Conservation (phyloP, 2,113 vertebrate genomes). For the Centropus bengalensis region DNA sequence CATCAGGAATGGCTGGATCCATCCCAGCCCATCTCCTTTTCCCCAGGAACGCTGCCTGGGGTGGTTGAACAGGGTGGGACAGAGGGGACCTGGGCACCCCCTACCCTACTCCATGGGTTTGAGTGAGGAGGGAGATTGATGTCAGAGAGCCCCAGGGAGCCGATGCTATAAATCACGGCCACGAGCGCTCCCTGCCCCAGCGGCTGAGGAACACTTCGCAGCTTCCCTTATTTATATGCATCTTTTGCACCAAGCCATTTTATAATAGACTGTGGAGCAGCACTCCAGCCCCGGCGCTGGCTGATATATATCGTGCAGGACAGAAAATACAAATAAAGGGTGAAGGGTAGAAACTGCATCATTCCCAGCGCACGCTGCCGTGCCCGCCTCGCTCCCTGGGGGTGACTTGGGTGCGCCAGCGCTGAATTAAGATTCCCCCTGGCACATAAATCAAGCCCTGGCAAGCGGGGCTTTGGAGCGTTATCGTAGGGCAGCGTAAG, state of each 20-base stretch:
- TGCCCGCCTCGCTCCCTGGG: neutral
- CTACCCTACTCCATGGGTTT: rapidly evolving
- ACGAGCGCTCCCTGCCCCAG: neutral
- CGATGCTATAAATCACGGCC: neutral
- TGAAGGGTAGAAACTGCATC: slow-evolving; percentile 9
- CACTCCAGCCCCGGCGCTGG: neutral
- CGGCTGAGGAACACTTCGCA: neutral
- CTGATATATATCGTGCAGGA: neutral
- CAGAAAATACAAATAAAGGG: slow-evolving; percentile 8
- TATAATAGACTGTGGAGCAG: neutral
- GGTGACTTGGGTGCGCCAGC: neutral
- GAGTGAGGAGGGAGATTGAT: neutral
- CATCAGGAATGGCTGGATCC: rapidly evolving
- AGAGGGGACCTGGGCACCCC: neutral
- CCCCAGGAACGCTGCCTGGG: rapidly evolving
- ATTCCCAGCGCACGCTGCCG: neutral
- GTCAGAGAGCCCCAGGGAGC: neutral
- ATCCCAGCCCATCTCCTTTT: rapidly evolving
- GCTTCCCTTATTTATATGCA: slow-evolving; percentile 7
- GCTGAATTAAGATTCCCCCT: neutral
- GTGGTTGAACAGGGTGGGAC: rapidly evolving
- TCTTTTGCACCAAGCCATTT: neutral
- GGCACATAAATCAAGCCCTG: neutral
- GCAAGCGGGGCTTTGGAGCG: rapidly evolving
- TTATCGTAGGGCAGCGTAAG: rapidly evolving